phyloP scores from a whole-genome alignment of 2,888 invertebrate genomes.

The Meloe dianella region DNA sequence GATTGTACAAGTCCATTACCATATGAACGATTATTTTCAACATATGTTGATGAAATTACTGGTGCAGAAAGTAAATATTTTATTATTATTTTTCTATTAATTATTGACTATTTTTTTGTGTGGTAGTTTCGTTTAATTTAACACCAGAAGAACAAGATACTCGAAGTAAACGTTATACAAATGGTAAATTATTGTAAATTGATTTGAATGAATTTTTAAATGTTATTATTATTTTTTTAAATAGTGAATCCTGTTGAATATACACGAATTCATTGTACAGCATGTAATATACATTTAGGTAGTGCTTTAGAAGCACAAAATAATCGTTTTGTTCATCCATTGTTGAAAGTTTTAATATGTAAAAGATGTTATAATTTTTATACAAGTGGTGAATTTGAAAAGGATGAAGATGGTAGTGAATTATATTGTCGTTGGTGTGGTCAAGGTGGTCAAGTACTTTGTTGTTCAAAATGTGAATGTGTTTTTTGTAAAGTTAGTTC shows the following conservation, averaged over 20 bases:
- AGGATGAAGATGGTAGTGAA: constrained; percentile 84
- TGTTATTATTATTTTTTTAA: constrained; percentile 20
- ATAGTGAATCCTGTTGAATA: constrained; percentile 61
- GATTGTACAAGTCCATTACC: constrained; percentile 39
- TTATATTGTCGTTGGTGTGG: constrained; percentile 86
- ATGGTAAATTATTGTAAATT: constrained; percentile 37
- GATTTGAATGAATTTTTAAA: neutral
- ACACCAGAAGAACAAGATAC: constrained; percentile 46
- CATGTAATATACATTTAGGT: constrained; percentile 78
- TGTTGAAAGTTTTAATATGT: constrained; percentile 75
- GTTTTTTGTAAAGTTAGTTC: constrained; percentile 73
- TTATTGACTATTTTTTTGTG: constrained; percentile 14
- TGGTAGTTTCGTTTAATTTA: constrained; percentile 48
- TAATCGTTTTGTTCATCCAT: constrained; percentile 75
- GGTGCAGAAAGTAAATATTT: constrained; percentile 48
- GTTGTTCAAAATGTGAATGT: constrained; percentile 76
- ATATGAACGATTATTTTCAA: constrained; percentile 47
- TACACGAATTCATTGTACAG: constrained; percentile 73
- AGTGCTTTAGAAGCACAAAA: constrained; percentile 69
- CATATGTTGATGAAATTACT: constrained; percentile 51
- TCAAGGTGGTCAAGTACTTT: constrained; percentile 73
- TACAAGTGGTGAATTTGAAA: constrained; percentile 80
- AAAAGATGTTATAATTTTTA: constrained; percentile 77
- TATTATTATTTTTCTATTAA: neutral
- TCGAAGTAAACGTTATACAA: constrained; percentile 41